These are phyloP conservation scores for Acipenser transmontanus DNA, from an alignment of 2,797 vertebrate species.

Conservation along the genomic window DNA sequence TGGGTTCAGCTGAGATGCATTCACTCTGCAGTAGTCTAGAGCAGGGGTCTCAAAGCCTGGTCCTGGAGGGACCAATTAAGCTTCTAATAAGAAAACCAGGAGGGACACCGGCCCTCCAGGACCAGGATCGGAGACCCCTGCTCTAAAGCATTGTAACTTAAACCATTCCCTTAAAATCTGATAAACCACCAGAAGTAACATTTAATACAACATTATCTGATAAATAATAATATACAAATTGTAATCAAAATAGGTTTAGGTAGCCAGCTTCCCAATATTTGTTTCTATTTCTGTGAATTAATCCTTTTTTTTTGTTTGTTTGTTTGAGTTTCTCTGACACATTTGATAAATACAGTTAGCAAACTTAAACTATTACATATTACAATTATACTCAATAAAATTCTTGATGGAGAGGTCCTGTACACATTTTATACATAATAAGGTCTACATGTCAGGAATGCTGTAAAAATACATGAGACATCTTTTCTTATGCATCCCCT, in stretches of 20 bases:
- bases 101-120: no score
- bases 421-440: conserved; percentile 43
- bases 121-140: no score
- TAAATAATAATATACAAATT: conserved; percentile 95
- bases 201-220: conserved; percentile 66
- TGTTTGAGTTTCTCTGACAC: conserved; percentile 49
- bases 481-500: conserved; percentile 21
- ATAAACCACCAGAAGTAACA: conserved; percentile 34
- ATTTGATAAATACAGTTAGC: conserved; percentile 76
- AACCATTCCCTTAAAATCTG: conserved; percentile 41
- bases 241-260: conserved; percentile 74
- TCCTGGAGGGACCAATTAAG: no score
- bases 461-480: conserved; percentile 34
- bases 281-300: conserved; percentile 49
- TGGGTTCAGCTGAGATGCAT: no score
- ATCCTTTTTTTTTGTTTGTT: conserved; percentile 27
- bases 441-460: conserved; percentile 39
- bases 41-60: no score
- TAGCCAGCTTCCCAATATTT: conserved; percentile 96
- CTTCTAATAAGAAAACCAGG: no score
- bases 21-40: no score
- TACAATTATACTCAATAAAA: conserved; percentile 52
- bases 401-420: conserved; percentile 52
- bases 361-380: conserved; percentile 55
- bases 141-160: conserved; percentile 42